Base-by-base conservation (phyloP, 1,140 invertebrate genomes). In the Tetragnatha versicolor region DNA sequence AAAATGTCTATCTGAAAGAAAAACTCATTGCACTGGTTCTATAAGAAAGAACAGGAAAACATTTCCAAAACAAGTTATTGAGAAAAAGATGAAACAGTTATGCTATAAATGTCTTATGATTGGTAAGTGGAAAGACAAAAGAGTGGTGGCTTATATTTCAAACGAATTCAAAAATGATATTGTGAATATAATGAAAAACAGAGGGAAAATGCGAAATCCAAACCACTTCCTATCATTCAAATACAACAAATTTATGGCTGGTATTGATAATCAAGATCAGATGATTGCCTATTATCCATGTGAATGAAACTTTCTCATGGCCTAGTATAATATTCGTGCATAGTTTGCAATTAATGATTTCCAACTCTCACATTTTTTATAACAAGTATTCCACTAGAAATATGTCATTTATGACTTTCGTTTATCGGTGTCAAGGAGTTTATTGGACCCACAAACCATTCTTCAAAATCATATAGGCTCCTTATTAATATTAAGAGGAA, bases 31-130 rank as follows among this genome's bases (percentile, higher is more conserved):
- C 4, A 70, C 49, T 55, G 68, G 68, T 0, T 53, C 17, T 53
- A 51, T 70, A 10, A 55, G 33, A 55, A 69, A 51, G 20, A 55
- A 69, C 12, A n/a, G 49, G 14, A 37, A 53, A 14, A 55, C 33
- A 69, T 53, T 69, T 69, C 66, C 29, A n/a, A 51, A 35, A 69
- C 31, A 69, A 7, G 68, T 70, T 35, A 70, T 3, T 4, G 47
- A 55, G 22, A 55, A 35, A 70, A 51, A 70, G 49, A 35, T 9
- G 2, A 70, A 55, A 70, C 49, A 27, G 22, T 70, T 47, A 20
- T 70, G 49, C 68, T 70, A n/a, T n/a, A 55, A 70, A 53, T 10
- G 31, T 39, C 20, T 70, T 2, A 70, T 55, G 68, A 70, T 70
- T 39, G 68, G 2, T 9, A 70, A 55, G 29, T 70, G 68, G 68